phyloP scores from a whole-genome alignment of 2,113 vertebrate species.

The Corvus hawaiiensis region DNA sequence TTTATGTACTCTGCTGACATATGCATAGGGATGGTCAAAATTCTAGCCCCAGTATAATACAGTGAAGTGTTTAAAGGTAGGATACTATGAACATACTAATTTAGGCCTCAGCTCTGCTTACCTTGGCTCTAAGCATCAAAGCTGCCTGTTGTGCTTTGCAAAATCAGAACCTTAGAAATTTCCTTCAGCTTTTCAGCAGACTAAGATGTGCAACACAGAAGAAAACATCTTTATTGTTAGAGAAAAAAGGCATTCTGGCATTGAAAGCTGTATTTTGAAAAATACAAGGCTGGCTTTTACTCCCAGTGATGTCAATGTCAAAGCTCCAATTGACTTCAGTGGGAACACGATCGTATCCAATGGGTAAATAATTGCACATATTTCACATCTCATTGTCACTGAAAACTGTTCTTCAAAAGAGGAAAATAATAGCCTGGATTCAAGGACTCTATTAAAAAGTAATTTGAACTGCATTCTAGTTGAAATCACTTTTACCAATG shows the following conservation, averaged over 20 bases:
- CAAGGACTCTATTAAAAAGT: conserved; percentile 68
- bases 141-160: neutral
- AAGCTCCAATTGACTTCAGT: conserved; percentile 39
- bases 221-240: neutral
- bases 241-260: neutral
- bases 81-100: neutral
- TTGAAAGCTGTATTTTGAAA: conserved; percentile 44
- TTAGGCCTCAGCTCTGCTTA: neutral
- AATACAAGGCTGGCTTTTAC: neutral
- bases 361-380: conserved; percentile 56
- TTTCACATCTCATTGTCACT: conserved; percentile 64
- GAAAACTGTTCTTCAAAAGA: conserved; percentile 65
- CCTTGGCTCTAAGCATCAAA: neutral
- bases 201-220: neutral
- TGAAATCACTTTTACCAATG: conserved; percentile 66
- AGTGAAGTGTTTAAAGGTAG: neutral
- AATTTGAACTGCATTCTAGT: conserved; percentile 64
- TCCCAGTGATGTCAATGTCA: conserved; percentile 27
- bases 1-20: neutral
- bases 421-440: conserved; percentile 47
- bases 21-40: neutral
- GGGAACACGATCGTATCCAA: conserved; percentile 31
- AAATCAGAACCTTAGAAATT: neutral
- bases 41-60: neutral
- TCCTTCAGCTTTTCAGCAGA: neutral